Conservation (phyloP, 2,888 invertebrate species). For the Coecobrya sp. region DNA sequence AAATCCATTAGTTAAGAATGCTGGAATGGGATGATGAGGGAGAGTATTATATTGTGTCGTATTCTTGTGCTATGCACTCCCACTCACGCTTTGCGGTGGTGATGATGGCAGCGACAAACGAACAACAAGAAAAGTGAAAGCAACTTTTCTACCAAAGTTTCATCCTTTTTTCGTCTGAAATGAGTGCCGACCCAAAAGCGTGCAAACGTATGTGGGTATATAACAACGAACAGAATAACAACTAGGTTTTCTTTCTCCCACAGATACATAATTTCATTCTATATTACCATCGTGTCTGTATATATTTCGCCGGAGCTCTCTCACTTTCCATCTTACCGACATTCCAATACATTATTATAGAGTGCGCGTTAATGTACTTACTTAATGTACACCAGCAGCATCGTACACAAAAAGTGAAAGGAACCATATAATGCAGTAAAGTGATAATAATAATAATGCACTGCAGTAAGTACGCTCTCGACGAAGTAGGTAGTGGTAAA, state of each 20-base stretch:
- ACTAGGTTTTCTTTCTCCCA: slow-evolving; percentile 12
- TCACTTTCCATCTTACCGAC: not conserved
- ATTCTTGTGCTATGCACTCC: not conserved
- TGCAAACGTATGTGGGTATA: not conserved
- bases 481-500: not conserved
- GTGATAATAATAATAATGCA: slow-evolving; percentile 57
- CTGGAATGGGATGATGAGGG: slow-evolving; percentile 59
- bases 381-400: slow-evolving; percentile 30
- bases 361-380: slow-evolving; percentile 55
- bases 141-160: slow-evolving; percentile 40
- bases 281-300: not conserved
- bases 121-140: slow-evolving; percentile 20
- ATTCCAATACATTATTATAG: slow-evolving; percentile 60
- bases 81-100: slow-evolving; percentile 36
- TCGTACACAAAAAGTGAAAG: slow-evolving; percentile 29
- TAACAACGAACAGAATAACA: slow-evolving; percentile 39
- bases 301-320: not conserved
- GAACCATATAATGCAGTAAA: slow-evolving; percentile 50
- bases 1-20: slow-evolving; percentile 80
- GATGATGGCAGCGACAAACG: slow-evolving; percentile 49
- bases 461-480: slow-evolving; percentile 14
- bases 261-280: slow-evolving; percentile 25
- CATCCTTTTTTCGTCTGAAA: slow-evolving; percentile 23
- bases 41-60: slow-evolving; percentile 16
- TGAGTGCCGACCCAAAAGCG: not conserved